Percentiles rank a stretch among this genome's conserved stretches.
phyloP scores from a whole-genome alignment of 2,888 invertebrate genomes.

The Clusia tigrina region DNA sequence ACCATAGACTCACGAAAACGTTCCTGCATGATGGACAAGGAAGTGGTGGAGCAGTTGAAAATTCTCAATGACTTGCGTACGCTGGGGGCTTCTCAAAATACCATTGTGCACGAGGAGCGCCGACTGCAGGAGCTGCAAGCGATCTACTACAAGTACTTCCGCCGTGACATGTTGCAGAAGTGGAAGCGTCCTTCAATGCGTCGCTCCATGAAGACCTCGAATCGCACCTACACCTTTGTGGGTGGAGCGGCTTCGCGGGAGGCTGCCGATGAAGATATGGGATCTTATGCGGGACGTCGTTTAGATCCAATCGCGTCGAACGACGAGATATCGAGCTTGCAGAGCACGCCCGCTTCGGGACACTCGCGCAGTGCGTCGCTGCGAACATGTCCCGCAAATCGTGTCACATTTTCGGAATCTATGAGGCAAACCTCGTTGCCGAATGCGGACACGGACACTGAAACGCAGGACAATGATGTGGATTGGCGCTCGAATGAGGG shows the following conservation, averaged over 20 bases:
- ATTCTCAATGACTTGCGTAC: slow-evolving; percentile 91
- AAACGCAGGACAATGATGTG: slow-evolving; percentile 67
- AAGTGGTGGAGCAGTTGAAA: slow-evolving; percentile 97
- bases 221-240: slow-evolving; percentile 80
- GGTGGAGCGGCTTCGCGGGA: slow-evolving; percentile 75
- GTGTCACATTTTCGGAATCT: slow-evolving; percentile 64
- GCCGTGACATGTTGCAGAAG: slow-evolving; percentile 89
- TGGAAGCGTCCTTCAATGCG: slow-evolving; percentile 63
- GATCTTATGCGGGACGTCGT: slow-evolving; percentile 47
- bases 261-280: slow-evolving; percentile 66
- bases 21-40: slow-evolving; percentile 92
- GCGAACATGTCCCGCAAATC: slow-evolving; percentile 66
- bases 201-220: slow-evolving; percentile 67
- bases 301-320: slow-evolving; percentile 63
- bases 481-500: slow-evolving; percentile 52
- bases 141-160: slow-evolving; percentile 91
- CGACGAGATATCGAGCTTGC: slow-evolving; percentile 61
- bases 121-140: slow-evolving; percentile 92
- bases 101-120: slow-evolving; percentile 91
- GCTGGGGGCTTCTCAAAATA: slow-evolving; percentile 86
- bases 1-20: slow-evolving; percentile 82
- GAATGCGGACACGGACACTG: slow-evolving; percentile 76
- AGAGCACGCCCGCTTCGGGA: slow-evolving; percentile 76
- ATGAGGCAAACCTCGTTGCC: slow-evolving; percentile 78
- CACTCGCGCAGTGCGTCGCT: slow-evolving; percentile 77